Conservation (phyloP, 1,140 invertebrate genomes). For the Meloidogyne exigua region DNA sequence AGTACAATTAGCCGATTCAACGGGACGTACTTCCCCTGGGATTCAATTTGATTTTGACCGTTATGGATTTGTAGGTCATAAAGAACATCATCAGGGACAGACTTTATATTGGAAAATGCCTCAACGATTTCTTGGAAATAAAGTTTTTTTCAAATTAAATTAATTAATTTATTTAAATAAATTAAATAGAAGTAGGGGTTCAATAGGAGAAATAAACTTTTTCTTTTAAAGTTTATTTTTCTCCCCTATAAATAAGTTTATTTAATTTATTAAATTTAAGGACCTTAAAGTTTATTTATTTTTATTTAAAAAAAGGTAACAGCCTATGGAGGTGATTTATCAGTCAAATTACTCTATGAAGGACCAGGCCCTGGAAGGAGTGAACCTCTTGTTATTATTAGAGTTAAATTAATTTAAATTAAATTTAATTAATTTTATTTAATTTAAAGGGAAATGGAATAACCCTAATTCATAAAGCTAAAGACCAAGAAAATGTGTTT, state of each 20-base stretch:
- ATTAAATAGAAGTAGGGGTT: too few relatives aligned
- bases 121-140: slow-evolving; percentile 80
- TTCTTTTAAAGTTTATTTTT: too few relatives aligned
- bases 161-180: too few relatives aligned
- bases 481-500: slow-evolving; percentile 52
- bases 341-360: slow-evolving; percentile 53
- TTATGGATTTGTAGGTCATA: slow-evolving; percentile 52
- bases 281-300: too few relatives aligned
- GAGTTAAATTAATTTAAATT: slow-evolving; percentile 25
- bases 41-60: slow-evolving; percentile 46
- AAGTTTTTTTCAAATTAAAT: slow-evolving; percentile 67
- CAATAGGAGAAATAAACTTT: too few relatives aligned
- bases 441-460: slow-evolving; percentile 53
- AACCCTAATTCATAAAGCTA: slow-evolving; percentile 56
- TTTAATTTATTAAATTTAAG: too few relatives aligned
- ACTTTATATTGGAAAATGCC: slow-evolving; percentile 80
- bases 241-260: too few relatives aligned
- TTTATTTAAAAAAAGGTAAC: slow-evolving; percentile 45
- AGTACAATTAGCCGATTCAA: slow-evolving; percentile 54
- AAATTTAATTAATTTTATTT: background rate
- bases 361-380: slow-evolving; percentile 43
- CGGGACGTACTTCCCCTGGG: slow-evolving; percentile 38
- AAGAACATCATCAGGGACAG: slow-evolving; percentile 35
- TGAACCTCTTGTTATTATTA: slow-evolving; percentile 60
- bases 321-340: slow-evolving; percentile 59